phyloP scores from a whole-genome alignment of 2,888 invertebrate species.

The Unio delphinus region DNA sequence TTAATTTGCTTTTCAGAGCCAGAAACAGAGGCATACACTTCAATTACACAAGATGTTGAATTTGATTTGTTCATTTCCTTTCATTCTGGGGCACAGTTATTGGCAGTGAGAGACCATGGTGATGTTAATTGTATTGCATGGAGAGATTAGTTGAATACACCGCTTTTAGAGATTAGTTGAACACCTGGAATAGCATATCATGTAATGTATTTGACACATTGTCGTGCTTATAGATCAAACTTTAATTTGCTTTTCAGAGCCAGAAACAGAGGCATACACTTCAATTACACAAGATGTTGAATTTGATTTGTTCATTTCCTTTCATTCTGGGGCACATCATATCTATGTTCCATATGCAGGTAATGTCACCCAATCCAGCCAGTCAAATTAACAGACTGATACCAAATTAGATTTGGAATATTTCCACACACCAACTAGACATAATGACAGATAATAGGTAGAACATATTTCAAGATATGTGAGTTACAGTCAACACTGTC shows the following conservation, averaged over 20 bases:
- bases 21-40: conserved; percentile 53
- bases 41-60: conserved; percentile 42
- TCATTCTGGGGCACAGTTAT: conserved; percentile 58
- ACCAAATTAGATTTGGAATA: neutral
- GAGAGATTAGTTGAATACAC: no score
- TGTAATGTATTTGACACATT: no score
- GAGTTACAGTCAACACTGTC: no score
- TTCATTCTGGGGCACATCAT: conserved; percentile 66
- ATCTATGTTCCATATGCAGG: conserved; percentile 69
- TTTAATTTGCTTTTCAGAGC: conserved; percentile 50
- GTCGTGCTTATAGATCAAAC: no score
- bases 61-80: conserved; percentile 67
- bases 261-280: conserved; percentile 54
- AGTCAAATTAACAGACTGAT: neutral
- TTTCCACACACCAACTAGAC: neutral
- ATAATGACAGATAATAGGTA: no score
- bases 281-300: conserved; percentile 44
- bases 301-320: conserved; percentile 66
- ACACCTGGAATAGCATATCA: no score
- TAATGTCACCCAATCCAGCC: conserved; percentile 18
- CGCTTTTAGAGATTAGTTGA: no score
- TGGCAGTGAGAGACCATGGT: no score
- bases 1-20: conserved; percentile 53
- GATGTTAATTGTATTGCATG: no score
- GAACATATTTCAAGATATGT: no score